Conservation (phyloP, 2,888 invertebrate species). For the Sphaerophoria rueppellii region DNA sequence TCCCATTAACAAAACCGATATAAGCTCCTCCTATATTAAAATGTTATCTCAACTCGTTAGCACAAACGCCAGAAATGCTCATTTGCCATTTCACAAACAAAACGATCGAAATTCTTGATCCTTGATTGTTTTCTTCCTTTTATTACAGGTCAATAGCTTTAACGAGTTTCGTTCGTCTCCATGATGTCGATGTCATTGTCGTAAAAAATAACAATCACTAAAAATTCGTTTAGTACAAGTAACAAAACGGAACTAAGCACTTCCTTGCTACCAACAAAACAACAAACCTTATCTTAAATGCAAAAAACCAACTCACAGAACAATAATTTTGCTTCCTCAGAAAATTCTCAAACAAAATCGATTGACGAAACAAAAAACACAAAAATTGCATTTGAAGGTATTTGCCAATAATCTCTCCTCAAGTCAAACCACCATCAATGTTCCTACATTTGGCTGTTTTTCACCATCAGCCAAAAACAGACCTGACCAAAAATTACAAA, state of each 20-base stretch:
- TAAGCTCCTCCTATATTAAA: too few species aligned
- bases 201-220: background rate
- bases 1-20: too few species aligned
- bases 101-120: background rate
- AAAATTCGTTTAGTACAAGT: background rate
- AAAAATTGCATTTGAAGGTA: slow-evolving; percentile 12
- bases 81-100: background rate
- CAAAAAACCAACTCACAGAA: slow-evolving; percentile 9
- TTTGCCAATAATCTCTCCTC: slow-evolving; percentile 1
- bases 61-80: background rate
- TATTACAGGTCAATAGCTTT: slow-evolving; percentile 12
- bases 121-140: background rate
- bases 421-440: slow-evolving; percentile 22
- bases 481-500: background rate
- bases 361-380: background rate
- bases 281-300: slow-evolving; percentile 8
- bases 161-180: slow-evolving; percentile 1
- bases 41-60: background rate
- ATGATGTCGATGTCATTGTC: background rate
- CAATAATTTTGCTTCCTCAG: background rate
- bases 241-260: background rate
- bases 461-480: slow-evolving; percentile 15
- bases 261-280: background rate
- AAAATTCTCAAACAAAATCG: background rate
- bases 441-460: background rate